Percentiles rank a stretch among this genome's conserved stretches.
Conservation (phyloP, 2,113 vertebrate genomes). For the Micronycteris hirsuta region DNA sequence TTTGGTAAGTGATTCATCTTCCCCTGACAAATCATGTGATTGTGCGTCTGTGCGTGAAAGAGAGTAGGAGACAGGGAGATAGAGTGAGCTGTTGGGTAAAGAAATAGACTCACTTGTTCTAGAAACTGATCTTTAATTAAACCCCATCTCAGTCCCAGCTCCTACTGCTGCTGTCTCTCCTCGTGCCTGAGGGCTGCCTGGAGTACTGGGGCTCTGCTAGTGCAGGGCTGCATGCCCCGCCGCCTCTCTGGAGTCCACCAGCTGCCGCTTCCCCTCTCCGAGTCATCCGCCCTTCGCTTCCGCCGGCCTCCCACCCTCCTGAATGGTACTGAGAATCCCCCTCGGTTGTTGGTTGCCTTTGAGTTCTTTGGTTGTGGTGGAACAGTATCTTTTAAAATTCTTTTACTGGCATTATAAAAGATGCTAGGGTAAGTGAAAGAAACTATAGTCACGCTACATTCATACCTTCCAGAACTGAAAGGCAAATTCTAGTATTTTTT, state of each 20-base stretch:
- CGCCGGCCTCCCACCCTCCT: background rate
- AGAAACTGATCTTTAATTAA: background rate
- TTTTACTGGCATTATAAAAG: background rate
- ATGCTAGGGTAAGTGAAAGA: background rate
- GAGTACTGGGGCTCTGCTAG: background rate
- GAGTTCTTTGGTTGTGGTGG: background rate
- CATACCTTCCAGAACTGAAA: background rate
- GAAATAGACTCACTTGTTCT: background rate
- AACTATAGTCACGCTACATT: background rate
- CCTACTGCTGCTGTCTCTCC: background rate
- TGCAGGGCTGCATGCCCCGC: fast-evolving
- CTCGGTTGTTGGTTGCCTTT: background rate
- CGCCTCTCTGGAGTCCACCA: background rate
- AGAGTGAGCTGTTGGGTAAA: background rate
- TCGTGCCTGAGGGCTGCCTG: background rate
- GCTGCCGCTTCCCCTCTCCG: background rate
- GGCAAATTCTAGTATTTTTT: background rate
- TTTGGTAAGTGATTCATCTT: background rate
- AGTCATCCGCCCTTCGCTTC: background rate
- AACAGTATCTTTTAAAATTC: background rate
- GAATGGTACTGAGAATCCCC: background rate
- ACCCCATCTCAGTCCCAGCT: background rate
- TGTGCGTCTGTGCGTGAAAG: background rate
- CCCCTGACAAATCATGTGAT: background rate
- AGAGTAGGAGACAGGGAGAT: background rate